Percentiles rank a stretch among this genome's conserved stretches.
Conservation (phyloP, 2,888 invertebrate genomes). For the Portevinia maculata region DNA sequence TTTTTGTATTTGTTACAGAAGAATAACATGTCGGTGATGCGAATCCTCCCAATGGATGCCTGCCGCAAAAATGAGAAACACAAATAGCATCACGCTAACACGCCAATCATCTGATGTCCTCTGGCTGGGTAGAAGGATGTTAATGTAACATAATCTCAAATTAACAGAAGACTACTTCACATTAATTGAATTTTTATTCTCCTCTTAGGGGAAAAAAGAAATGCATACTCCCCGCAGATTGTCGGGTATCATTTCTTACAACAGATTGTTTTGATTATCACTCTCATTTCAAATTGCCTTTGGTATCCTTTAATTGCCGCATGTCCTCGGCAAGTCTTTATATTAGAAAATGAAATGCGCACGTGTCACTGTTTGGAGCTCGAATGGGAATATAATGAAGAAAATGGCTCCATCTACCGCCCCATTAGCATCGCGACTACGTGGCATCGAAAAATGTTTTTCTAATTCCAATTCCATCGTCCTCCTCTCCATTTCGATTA, state of each 20-base stretch:
- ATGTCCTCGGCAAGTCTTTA: conserved; percentile 2
- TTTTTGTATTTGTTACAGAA: background rate
- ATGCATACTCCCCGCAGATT: background rate
- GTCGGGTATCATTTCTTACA: background rate
- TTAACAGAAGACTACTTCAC: background rate
- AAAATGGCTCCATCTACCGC: background rate
- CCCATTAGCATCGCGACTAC: background rate
- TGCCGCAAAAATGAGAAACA: background rate
- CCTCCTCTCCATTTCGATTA: conserved; percentile 22
- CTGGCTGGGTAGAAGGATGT: background rate
- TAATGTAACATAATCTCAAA: background rate
- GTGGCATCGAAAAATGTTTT: conserved; percentile 27
- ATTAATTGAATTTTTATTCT: conserved; percentile 6
- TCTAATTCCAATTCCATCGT: conserved; percentile 29
- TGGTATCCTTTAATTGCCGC: conserved; percentile 43
- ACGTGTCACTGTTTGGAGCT: conserved; percentile 4
- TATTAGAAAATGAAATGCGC: conserved; percentile 8
- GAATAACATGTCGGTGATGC: background rate
- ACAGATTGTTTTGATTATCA: conserved; percentile 47
- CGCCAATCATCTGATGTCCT: background rate
- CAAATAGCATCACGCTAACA: background rate
- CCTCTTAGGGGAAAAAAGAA: background rate
- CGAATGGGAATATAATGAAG: background rate
- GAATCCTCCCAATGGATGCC: background rate
- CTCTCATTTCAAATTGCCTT: conserved; percentile 31